These are phyloP conservation scores for Ranitomeya imitator DNA, from an alignment of 2,113 vertebrate genomes.

Conservation along the genomic window DNA sequence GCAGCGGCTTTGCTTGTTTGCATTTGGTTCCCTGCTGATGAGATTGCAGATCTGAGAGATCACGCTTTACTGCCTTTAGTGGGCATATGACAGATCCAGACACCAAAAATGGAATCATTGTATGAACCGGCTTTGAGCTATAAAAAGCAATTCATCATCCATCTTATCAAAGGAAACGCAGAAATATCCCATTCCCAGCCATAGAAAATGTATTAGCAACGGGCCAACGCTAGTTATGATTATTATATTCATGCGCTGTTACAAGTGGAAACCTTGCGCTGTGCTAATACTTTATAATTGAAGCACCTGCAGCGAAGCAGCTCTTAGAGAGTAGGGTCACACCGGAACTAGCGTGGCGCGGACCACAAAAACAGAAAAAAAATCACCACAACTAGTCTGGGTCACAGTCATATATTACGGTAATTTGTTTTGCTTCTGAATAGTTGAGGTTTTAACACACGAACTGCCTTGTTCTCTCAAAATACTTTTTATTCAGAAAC, in stretches of 20 bases:
- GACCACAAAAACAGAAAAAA: neutral
- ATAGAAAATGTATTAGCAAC: constrained; percentile 26
- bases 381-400: neutral
- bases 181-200: constrained; percentile 6
- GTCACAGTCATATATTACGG: neutral
- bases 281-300: neutral
- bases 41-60: constrained; percentile 24
- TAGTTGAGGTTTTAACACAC: neutral
- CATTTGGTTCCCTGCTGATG: constrained; percentile 9
- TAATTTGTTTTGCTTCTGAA: neutral
- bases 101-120: constrained; percentile 41
- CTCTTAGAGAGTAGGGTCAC: neutral
- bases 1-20: neutral
- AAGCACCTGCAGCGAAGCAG: neutral
- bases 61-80: constrained; percentile 19
- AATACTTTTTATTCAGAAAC: neutral
- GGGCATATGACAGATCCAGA: constrained; percentile 40
- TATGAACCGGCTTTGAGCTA: constrained; percentile 9
- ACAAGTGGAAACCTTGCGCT: neutral
- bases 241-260: neutral
- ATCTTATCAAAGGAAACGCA: constrained; percentile 32
- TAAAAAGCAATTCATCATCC: constrained; percentile 14
- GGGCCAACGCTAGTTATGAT: neutral
- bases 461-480: neutral
- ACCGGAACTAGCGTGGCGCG: neutral